These are phyloP conservation scores for Pollenia angustigena DNA, from an alignment of 2,888 invertebrate species.

Conservation along the genomic window DNA sequence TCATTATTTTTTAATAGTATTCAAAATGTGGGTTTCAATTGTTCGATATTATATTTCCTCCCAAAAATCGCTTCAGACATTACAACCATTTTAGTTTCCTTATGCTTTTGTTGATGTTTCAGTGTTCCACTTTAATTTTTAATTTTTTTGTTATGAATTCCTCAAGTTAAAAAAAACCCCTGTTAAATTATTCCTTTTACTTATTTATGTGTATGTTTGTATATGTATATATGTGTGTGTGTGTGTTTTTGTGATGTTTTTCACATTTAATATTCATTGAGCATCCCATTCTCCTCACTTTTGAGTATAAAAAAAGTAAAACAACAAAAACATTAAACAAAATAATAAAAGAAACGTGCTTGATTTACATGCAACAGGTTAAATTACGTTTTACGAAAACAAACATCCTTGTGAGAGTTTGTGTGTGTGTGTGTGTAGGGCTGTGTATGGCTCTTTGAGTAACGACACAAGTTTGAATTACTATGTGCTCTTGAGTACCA, in stretches of 20 bases:
- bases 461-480: not conserved
- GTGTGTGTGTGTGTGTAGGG: not conserved
- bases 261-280: not conserved
- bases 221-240: not conserved
- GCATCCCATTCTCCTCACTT: not conserved
- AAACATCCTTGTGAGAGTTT: constrained; percentile 6
- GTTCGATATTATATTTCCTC: no score
- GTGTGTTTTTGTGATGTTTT: not conserved
- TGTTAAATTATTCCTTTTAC: no score
- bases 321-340: not conserved
- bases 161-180: no score
- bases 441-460: no score
- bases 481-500: not conserved
- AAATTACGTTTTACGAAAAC: not conserved
- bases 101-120: no score
- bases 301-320: not conserved
- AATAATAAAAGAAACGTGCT: constrained; percentile 11
- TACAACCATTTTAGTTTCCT: no score
- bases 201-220: no score
- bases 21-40: no score
- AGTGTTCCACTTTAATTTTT: no score
- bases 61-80: no score
- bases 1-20: no score
- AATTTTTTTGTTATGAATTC: no score
- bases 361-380: constrained; percentile 48